phyloP scores from a whole-genome alignment of 2,113 vertebrate species.

The Oreochromis aureus region DNA sequence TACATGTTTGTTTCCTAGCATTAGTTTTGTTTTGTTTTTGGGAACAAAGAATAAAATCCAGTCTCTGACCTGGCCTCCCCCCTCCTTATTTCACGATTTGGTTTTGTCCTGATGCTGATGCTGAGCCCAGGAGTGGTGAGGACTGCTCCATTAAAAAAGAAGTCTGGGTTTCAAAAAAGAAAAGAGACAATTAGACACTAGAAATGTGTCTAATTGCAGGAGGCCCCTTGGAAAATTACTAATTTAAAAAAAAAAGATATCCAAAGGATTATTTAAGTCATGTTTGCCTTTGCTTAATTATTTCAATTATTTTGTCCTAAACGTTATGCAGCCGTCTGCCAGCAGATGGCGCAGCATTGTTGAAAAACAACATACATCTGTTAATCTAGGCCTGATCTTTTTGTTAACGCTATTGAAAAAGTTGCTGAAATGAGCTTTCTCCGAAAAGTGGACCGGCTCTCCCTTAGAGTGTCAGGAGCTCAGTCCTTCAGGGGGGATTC shows the following conservation, averaged over 20 bases:
- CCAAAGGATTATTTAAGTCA: neutral
- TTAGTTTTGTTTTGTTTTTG: no score
- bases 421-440: neutral
- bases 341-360: neutral
- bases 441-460: neutral
- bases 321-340: neutral
- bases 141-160: no score
- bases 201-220: neutral
- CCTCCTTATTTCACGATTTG: no score
- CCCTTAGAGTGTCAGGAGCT: neutral
- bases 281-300: neutral
- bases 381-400: neutral
- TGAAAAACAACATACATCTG: rapidly evolving
- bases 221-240: rapidly evolving
- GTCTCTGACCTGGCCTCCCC: no score
- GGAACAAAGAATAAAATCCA: no score
- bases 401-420: rapidly evolving
- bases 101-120: no score
- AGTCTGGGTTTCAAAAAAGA: neutral
- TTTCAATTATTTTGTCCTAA: neutral
- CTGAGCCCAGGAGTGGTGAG: no score
- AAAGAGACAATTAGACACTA: neutral
- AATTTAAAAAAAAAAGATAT: neutral
- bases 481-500: neutral
- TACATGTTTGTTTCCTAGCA: no score